Evolutionary conservation across 2,113 vertebrate species (phyloP).

Genomic region (Pseudopipra pipra): DNA sequence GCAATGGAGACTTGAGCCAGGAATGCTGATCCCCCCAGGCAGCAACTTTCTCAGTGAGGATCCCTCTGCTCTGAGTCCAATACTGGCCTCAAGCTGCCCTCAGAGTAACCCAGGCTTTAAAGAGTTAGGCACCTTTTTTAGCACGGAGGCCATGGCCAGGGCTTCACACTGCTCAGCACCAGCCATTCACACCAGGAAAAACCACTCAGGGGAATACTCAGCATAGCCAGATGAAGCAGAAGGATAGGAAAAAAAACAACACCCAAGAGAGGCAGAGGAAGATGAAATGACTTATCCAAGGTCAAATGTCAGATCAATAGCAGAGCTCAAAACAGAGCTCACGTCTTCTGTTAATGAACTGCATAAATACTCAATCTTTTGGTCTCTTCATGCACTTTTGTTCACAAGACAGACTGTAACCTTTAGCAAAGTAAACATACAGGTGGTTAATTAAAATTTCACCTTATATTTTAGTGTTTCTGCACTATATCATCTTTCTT

Average conservation of each 20-base stretch:
- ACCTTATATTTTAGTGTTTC: neutral
- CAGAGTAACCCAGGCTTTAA: neutral
- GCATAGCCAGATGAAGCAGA: neutral
- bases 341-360: neutral
- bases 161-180: neutral
- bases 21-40: neutral
- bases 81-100: neutral
- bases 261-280: neutral
- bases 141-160: neutral
- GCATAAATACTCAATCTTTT: neutral
- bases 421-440: neutral
- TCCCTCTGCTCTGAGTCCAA: neutral
- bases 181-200: neutral
- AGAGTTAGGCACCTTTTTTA: neutral
- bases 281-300: neutral
- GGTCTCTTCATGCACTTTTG: neutral
- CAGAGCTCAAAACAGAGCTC: neutral
- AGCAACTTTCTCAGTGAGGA: neutral
- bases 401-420: neutral
- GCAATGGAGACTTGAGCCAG: neutral
- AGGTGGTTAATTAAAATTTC: conserved; percentile 11
- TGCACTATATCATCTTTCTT: neutral
- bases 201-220: neutral
- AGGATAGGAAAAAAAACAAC: neutral
- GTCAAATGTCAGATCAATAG: neutral